Conservation (phyloP, 2,797 vertebrate species). For the Neosalanx taihuensis region DNA sequence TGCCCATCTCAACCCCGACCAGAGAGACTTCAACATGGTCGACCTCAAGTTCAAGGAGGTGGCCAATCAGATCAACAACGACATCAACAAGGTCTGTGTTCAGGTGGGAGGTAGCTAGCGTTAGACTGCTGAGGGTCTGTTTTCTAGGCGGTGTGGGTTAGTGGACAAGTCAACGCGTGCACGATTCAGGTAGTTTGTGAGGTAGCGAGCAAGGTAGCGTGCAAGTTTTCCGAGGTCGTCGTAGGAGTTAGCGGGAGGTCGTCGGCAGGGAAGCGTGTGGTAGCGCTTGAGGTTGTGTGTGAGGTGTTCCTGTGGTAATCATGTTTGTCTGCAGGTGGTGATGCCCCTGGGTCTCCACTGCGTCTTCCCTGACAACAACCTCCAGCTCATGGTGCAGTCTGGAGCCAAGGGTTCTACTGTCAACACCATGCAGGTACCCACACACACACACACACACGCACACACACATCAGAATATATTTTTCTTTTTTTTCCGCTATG, state of each 20-base stretch:
- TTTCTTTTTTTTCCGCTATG: no score
- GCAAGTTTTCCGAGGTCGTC: no score
- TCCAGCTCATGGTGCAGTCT: slow-evolving; percentile 98
- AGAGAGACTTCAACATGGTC: slow-evolving; percentile 90
- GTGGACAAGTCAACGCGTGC: no score
- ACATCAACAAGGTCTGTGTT: slow-evolving; percentile 87
- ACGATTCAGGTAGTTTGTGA: not conserved
- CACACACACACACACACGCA: not conserved
- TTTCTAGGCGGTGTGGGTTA: no score
- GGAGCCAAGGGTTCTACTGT: slow-evolving; percentile 98
- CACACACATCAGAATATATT: not conserved
- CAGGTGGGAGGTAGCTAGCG: not conserved
- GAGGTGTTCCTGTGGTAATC: not conserved
- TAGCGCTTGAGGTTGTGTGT: not conserved
- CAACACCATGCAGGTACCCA: slow-evolving; percentile 95
- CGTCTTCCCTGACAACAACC: slow-evolving; percentile 93
- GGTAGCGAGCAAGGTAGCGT: not conserved
- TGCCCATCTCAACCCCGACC: slow-evolving; percentile 91
- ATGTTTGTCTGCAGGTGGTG: slow-evolving; percentile 75
- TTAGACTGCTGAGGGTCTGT: not conserved
- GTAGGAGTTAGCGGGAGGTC: no score
- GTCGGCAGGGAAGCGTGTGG: not conserved
- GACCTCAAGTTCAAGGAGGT: slow-evolving; percentile 96
- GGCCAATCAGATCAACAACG: slow-evolving; percentile 91
- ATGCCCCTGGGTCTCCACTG: slow-evolving; percentile 93